Conservation (phyloP, 2,888 invertebrate species). For the Zelleria hepariella region DNA sequence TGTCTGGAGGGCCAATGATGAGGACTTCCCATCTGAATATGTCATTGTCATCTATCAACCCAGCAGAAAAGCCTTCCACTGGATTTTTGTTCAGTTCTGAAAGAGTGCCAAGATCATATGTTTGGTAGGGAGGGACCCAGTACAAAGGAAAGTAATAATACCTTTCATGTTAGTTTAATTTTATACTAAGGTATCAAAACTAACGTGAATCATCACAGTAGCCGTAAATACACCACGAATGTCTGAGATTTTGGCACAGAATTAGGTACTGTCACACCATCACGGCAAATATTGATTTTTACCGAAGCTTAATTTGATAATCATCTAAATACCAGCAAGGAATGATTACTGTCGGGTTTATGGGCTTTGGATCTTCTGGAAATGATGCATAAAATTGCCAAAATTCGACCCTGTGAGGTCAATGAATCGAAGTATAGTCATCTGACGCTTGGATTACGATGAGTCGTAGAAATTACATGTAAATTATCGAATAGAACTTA, state of each 20-base stretch:
- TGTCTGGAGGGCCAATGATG: conserved; percentile 99
- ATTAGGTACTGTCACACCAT: conserved; percentile 50
- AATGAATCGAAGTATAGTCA: conserved; percentile 57
- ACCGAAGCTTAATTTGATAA: background rate
- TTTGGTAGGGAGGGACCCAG: background rate
- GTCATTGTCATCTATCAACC: conserved; percentile 99
- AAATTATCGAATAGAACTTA: conserved; percentile 59
- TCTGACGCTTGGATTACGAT: conserved; percentile 40
- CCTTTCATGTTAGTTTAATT: conserved; percentile 9
- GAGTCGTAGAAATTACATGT: conserved; percentile 31
- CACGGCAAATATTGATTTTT: conserved; percentile 55
- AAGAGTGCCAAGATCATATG: conserved; percentile 8
- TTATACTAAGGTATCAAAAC: conserved; percentile 13
- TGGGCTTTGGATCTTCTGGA: conserved; percentile 15
- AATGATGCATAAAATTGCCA: conserved; percentile 23
- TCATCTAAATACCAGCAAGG: background rate
- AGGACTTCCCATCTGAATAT: conserved; percentile 99
- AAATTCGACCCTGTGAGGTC: conserved; percentile 69
- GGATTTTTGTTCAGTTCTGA: conserved; percentile 99
- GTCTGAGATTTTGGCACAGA: conserved; percentile 36
- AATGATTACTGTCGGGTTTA: conserved; percentile 7
- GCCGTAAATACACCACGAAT: conserved; percentile 37
- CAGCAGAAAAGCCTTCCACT: conserved; percentile 99
- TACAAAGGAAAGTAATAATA: background rate
- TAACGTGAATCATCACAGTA: conserved; percentile 31